Conservation (phyloP, 2,113 vertebrate species). For the Gobius niger region DNA sequence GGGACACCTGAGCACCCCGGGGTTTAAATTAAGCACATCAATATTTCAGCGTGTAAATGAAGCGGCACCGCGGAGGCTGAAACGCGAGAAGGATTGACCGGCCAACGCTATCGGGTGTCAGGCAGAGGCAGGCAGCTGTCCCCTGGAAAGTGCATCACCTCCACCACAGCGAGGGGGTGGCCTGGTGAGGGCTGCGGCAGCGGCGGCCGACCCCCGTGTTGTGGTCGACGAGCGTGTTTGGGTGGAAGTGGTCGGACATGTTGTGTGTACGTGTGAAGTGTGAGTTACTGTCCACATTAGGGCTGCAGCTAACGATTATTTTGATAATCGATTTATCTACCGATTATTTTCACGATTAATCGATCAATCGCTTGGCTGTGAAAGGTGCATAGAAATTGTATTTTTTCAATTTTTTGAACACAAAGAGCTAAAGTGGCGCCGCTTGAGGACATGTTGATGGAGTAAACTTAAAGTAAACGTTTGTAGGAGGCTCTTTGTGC, state of each 20-base stretch:
- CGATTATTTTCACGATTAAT: no score
- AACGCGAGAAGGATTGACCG: slow-evolving; percentile 66
- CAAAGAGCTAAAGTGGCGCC: no score
- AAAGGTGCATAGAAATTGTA: no score
- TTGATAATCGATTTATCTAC: no score
- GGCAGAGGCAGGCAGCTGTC: slow-evolving; percentile 43
- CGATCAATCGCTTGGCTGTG: no score
- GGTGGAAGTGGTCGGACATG: slow-evolving; percentile 7
- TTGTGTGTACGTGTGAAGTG: slow-evolving; percentile 27
- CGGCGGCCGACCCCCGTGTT: neutral
- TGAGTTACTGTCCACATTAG: slow-evolving; percentile 32
- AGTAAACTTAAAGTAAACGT: no score
- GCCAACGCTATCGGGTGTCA: slow-evolving; percentile 58
- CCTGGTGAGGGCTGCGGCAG: slow-evolving; percentile 28
- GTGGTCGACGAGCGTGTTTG: neutral
- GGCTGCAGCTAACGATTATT: no score
- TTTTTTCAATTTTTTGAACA: neutral
- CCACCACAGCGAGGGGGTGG: slow-evolving; percentile 30
- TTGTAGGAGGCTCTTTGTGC: no score
- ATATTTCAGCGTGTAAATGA: slow-evolving; percentile 80
- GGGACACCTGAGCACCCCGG: slow-evolving; percentile 67
- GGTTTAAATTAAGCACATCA: slow-evolving; percentile 76
- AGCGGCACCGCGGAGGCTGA: slow-evolving; percentile 67
- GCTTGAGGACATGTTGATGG: no score
- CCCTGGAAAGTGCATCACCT: slow-evolving; percentile 57